These are phyloP conservation scores for Eurytoma adleriae DNA, from an alignment of 2,888 invertebrate genomes.

Conservation along the genomic window DNA sequence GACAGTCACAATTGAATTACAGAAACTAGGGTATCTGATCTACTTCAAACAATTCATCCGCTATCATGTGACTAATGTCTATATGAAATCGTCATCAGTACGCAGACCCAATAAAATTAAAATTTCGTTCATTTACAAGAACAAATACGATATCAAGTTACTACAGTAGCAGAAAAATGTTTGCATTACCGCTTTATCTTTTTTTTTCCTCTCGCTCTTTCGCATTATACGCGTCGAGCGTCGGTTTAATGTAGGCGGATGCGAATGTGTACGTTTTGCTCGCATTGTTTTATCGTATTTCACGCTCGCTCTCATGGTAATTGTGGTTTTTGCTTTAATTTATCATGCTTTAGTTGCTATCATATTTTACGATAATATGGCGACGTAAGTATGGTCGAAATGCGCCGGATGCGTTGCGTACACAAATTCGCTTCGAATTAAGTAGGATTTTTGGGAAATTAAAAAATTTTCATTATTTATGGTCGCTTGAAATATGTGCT, in stretches of 20 bases:
- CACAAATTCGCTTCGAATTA: too few species aligned
- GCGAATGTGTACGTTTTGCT: conserved; percentile 19
- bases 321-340: conserved; percentile 49
- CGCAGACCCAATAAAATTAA: too few species aligned
- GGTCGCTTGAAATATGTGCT: too few species aligned
- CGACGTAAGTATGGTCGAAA: conserved; percentile 1
- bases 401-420: too few species aligned
- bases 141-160: conserved; percentile 25
- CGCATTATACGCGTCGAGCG: conserved; percentile 9
- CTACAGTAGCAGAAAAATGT: conserved; percentile 12
- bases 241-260: conserved; percentile 4
- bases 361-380: conserved; percentile 42
- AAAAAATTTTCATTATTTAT: too few species aligned
- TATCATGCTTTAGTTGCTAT: conserved; percentile 45
- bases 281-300: conserved; percentile 49
- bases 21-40: too few species aligned
- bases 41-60: too few species aligned
- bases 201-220: conserved; percentile 1
- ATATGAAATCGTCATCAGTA: too few species aligned
- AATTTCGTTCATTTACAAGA: neutral
- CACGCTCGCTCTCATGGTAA: conserved; percentile 43
- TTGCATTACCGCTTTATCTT: neutral
- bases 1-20: too few species aligned
- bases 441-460: too few species aligned
- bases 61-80: too few species aligned